Percentiles rank a stretch among this genome's conserved stretches.
phyloP scores from a whole-genome alignment of 2,113 vertebrate species.

The Carettochelys insculpta region DNA sequence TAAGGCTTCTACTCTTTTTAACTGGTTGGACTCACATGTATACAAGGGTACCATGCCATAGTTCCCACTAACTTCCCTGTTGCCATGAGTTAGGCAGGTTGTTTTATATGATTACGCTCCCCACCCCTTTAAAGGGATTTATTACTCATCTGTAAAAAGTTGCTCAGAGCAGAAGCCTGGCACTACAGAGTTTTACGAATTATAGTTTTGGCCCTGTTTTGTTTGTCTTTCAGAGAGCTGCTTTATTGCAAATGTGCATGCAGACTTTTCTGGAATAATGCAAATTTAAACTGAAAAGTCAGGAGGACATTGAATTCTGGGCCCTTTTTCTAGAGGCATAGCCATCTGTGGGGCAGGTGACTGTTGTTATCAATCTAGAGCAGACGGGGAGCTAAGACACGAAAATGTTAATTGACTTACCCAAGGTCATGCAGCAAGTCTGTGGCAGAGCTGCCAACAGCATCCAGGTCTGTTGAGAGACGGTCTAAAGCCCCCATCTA shows the following conservation, averaged over 20 bases:
- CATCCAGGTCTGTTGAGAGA: background rate
- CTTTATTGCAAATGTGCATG: background rate
- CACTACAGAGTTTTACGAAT: background rate
- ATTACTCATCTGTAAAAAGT: background rate
- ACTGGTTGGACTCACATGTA: background rate
- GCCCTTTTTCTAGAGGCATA: background rate
- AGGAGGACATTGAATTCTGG: background rate
- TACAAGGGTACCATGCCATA: background rate
- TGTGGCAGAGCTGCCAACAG: background rate
- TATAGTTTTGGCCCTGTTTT: background rate
- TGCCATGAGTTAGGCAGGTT: background rate
- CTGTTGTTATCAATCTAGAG: background rate
- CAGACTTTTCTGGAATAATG: background rate
- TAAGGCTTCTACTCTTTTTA: background rate
- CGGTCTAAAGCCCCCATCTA: background rate
- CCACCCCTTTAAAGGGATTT: background rate
- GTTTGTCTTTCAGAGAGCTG: background rate
- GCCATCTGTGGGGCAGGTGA: background rate
- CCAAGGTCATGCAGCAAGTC: background rate
- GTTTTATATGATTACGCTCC: background rate
- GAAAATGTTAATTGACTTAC: background rate
- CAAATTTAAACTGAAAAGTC: background rate
- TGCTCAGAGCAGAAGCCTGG: background rate
- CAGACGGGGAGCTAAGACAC: background rate
- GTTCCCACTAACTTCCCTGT: background rate